Conservation (phyloP, 1,140 invertebrate genomes). For the Pteromalus puparum region DNA sequence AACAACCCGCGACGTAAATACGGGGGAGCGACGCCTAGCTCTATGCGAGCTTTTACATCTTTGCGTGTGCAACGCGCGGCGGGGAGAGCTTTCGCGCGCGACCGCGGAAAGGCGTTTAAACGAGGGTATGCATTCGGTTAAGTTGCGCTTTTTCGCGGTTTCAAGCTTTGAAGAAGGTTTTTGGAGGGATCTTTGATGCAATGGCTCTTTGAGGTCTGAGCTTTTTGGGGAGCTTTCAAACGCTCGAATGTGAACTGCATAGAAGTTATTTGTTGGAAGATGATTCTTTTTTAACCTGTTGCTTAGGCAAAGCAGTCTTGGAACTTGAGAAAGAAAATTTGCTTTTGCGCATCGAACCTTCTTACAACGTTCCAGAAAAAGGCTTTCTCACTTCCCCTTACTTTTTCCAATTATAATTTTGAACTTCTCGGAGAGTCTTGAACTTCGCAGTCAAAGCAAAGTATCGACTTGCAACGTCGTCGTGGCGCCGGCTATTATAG, state of each 20-base stretch:
- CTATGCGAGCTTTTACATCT: not conserved
- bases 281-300: not conserved
- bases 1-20: constrained; percentile 63
- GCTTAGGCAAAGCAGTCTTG: not conserved
- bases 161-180: not conserved
- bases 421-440: not conserved
- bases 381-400: not conserved
- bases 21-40: constrained; percentile 54
- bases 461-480: constrained; percentile 45
- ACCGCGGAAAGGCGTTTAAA: not conserved
- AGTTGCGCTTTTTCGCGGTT: not conserved
- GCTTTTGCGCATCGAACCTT: too few species aligned
- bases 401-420: not conserved
- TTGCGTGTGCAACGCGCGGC: not conserved
- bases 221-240: not conserved
- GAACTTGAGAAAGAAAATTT: too few species aligned
- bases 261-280: not conserved
- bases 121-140: not conserved
- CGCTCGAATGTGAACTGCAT: not conserved
- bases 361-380: not conserved
- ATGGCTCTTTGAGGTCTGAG: not conserved
- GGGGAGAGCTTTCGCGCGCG: not conserved
- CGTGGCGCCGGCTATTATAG: not conserved
- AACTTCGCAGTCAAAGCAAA: constrained; percentile 50
- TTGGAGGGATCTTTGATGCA: not conserved